Evolutionary conservation across 2,888 invertebrate species (phyloP).

Genomic region (Gastrophysa polygoni): DNA sequence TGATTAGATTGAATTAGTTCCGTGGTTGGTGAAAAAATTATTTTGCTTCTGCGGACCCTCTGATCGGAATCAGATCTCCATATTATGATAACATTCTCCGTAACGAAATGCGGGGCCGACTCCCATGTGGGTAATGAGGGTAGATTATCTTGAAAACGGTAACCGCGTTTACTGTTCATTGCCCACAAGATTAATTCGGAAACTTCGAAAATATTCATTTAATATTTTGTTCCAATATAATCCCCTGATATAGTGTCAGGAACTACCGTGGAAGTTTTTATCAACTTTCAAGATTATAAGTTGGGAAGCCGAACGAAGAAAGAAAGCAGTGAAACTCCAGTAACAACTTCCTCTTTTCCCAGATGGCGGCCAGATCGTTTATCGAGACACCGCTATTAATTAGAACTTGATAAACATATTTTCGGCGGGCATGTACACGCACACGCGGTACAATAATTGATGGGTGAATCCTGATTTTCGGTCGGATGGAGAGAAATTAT

Average conservation of each 20-base stretch:
- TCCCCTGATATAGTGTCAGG: conserved; percentile 35
- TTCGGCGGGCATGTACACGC: conserved; percentile 37
- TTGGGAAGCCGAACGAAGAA: conserved; percentile 24
- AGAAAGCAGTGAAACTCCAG: conserved; percentile 40
- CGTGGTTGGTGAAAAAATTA: too few relatives aligned
- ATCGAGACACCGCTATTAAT: conserved; percentile 25
- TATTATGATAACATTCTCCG: too few relatives aligned
- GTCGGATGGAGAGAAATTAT: conserved; percentile 8
- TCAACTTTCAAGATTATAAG: conserved; percentile 37
- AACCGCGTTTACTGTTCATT: background rate
- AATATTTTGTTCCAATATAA: conserved; percentile 36
- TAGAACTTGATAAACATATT: conserved; percentile 39
- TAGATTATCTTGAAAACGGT: background rate
- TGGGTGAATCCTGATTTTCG: conserved; percentile 37
- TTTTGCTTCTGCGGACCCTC: too few relatives aligned
- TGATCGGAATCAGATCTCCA: too few relatives aligned
- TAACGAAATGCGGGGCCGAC: background rate
- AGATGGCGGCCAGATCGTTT: conserved; percentile 20
- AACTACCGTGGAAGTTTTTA: conserved; percentile 41
- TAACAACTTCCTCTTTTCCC: conserved; percentile 23
- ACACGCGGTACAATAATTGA: conserved; percentile 36
- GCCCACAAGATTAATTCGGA: background rate
- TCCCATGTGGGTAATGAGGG: background rate
- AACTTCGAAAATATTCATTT: conserved; percentile 28
- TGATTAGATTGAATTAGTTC: too few relatives aligned